Percentiles rank a stretch among this genome's conserved stretches.
phyloP scores from a whole-genome alignment of 2,113 vertebrate species.

The Stigmatopora argus region DNA sequence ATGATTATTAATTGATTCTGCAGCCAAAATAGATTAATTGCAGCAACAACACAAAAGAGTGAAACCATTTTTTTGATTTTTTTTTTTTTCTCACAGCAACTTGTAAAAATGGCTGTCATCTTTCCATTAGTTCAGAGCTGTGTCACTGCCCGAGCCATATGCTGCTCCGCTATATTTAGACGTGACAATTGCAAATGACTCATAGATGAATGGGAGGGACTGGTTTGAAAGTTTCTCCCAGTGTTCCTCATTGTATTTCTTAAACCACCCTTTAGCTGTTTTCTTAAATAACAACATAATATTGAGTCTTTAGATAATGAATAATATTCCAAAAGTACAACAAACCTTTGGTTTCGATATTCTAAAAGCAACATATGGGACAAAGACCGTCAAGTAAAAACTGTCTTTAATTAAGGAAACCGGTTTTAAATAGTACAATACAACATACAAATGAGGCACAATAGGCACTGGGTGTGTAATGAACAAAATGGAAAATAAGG shows the following conservation, averaged over 20 bases:
- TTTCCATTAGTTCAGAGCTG: conserved; percentile 8
- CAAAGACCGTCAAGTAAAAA: conserved; percentile 42
- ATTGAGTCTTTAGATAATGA: not conserved
- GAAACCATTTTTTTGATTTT: not conserved
- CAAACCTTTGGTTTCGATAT: not conserved
- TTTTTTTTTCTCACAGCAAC: not conserved
- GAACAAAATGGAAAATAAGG: conserved; percentile 44
- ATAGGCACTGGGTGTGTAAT: conserved; percentile 24
- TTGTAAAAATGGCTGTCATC: not conserved
- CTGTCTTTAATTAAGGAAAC: conserved; percentile 57
- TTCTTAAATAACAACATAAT: not conserved
- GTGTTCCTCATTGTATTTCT: not conserved
- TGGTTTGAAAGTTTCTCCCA: not conserved
- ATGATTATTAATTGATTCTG: too few species aligned
- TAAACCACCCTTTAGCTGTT: not conserved
- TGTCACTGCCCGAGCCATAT: conserved; percentile 20
- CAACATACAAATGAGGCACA: conserved; percentile 32
- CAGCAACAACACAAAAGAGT: too few species aligned
- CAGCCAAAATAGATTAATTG: too few species aligned
- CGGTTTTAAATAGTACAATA: conserved; percentile 61
- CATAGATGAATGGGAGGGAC: not conserved
- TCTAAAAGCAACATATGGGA: not conserved
- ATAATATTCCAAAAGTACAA: not conserved
- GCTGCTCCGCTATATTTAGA: conserved; percentile 35
- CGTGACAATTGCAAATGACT: conserved; percentile 10